Conservation (phyloP, 2,113 vertebrate species). For the Pterocles burchelli region DNA sequence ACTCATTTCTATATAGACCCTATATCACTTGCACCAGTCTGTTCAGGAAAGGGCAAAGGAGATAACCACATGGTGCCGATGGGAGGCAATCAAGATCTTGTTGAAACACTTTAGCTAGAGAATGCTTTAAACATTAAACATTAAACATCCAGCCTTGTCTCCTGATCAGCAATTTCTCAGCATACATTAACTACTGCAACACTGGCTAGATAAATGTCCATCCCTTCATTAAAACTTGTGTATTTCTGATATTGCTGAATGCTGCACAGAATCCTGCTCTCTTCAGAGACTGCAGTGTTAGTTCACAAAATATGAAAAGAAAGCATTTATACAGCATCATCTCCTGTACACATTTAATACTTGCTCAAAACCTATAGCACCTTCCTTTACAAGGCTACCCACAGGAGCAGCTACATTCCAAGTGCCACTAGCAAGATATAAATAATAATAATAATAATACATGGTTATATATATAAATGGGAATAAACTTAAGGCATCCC, state of each 20-base stretch:
- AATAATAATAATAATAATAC: conserved; percentile 50
- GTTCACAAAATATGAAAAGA: neutral
- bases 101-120: neutral
- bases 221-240: neutral
- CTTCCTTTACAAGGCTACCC: conserved; percentile 16
- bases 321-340: neutral
- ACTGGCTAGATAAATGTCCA: neutral
- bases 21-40: neutral
- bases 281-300: neutral
- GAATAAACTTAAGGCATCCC: conserved; percentile 51
- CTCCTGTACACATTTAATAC: neutral
- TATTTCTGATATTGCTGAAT: neutral
- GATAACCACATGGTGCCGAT: neutral
- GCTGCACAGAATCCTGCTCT: neutral
- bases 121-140: neutral
- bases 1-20: too few relatives aligned
- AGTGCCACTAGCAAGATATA: conserved; percentile 35
- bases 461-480: conserved; percentile 39
- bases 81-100: neutral
- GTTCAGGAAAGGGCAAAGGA: neutral
- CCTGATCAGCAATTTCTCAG: neutral
- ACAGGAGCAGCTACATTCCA: conserved; percentile 20
- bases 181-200: neutral
- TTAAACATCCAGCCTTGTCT: neutral
- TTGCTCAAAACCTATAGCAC: neutral